Conservation (phyloP, 2,888 invertebrate species). For the Poecilobothrus nobilitatus region DNA sequence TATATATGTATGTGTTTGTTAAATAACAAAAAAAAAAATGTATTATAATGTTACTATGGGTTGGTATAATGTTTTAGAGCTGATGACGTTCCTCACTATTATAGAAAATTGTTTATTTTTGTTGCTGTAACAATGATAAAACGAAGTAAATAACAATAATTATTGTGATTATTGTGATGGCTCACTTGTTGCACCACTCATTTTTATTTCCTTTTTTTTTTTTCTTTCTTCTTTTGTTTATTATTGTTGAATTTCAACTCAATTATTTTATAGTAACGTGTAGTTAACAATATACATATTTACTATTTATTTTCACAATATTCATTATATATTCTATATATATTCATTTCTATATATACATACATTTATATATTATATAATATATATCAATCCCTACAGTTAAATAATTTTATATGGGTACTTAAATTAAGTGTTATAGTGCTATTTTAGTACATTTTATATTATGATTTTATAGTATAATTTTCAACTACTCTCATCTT, state of each 20-base stretch:
- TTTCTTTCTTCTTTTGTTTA: too few relatives aligned
- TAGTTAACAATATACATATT: too few relatives aligned
- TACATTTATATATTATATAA: neutral
- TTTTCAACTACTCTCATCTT: neutral
- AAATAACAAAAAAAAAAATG: neutral
- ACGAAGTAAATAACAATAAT: neutral
- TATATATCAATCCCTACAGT: neutral
- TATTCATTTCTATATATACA: too few relatives aligned
- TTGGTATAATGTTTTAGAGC: neutral
- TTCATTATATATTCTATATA: neutral
- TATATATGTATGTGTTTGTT: neutral
- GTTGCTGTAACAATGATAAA: neutral
- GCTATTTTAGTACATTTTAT: neutral
- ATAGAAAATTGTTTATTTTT: neutral
- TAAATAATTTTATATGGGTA: neutral
- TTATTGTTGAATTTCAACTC: too few relatives aligned
- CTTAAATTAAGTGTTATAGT: constrained; percentile 1
- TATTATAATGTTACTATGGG: neutral
- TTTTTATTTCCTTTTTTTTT: neutral
- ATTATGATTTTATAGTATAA: neutral
- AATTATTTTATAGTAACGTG: too few relatives aligned
- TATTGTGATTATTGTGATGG: neutral
- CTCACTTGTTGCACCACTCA: neutral
- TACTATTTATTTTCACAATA: too few relatives aligned
- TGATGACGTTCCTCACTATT: neutral